Evolutionary conservation across 1,140 invertebrate species (phyloP), one percentile per base, ranked within the genome.

Genomic region (Heterodera carotae): DNA sequence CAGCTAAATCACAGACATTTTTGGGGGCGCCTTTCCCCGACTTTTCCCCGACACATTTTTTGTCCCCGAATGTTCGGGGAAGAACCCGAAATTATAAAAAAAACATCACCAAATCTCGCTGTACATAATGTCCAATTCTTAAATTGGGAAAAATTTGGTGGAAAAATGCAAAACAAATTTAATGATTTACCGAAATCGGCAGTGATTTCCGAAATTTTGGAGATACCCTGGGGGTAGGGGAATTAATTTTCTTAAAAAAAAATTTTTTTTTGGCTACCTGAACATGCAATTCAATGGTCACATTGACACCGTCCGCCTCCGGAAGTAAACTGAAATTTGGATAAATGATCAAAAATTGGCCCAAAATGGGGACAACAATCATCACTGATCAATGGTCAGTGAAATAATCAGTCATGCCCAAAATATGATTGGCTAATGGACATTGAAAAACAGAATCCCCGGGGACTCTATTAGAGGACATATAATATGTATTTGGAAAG

Each of bases 261-360:
- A n/a, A 33, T 78, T 60, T 0, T 80, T 8, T 34, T 76, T 70
- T 15, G 75, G 66, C n/a, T 43, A 81, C 85, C 79, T 86, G 85
- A 60, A 87, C 86, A 72, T 87, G 85, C 36, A 87, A 74, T 73
- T 87, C 85, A 43, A 87, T 87, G 5, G 86, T 87, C 22, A 88
- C 85, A 79, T 87, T 87, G 22, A 86, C 86, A 29, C 85, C 85
- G n/a, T 87, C 85, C 15, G 82, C 82, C 60, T 88, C 85, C 18
- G 85, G 85, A 73, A 87, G 72, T 48, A 87, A 69, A 79, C 71
- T 73, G 33, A 29, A 60, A 66, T 53, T 66, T 66, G n/a, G 33
- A 72, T 39, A 27, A 34, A 34, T 0, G 18, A 48, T 72, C 29
- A 36, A 69, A 29, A 33, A 27, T 36, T 34, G 10, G 25, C 12